Percentiles rank a stretch among this genome's conserved stretches.
phyloP scores from a whole-genome alignment of 2,888 invertebrate species.

The Drosophila limbata region DNA sequence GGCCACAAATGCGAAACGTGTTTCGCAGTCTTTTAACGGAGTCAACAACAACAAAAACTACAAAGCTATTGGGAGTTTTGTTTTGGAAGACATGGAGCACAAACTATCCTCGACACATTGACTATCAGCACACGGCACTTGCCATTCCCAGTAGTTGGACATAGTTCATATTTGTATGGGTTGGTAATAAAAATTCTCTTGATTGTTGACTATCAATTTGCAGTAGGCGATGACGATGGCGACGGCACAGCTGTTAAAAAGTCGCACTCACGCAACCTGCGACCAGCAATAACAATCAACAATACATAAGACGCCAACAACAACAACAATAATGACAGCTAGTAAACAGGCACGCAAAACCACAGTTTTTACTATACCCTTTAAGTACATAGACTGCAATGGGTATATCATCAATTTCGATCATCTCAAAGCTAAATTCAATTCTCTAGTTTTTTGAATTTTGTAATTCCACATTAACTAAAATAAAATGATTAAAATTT shows the following conservation, averaged over 20 bases:
- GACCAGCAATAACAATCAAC: conserved; percentile 37
- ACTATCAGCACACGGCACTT: conserved; percentile 34
- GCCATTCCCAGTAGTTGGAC: conserved; percentile 38
- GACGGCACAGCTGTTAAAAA: conserved; percentile 28
- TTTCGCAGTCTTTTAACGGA: conserved; percentile 46
- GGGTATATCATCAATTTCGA: conserved; percentile 6
- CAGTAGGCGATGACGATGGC: conserved; percentile 41
- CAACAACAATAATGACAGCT: conserved; percentile 21
- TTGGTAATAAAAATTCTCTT: conserved; percentile 44
- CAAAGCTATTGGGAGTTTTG: conserved; percentile 24
- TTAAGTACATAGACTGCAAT: not conserved
- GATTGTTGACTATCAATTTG: conserved; percentile 57
- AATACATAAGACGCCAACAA: conserved; percentile 21
- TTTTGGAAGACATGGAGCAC: conserved; percentile 12
- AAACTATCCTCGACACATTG: conserved; percentile 17
- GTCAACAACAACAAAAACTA: conserved; percentile 5
- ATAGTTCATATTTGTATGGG: conserved; percentile 50
- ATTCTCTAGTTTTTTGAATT: too few relatives aligned
- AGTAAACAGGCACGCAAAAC: conserved; percentile 26
- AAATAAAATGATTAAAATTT: not conserved
- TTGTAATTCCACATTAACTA: too few relatives aligned
- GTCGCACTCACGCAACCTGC: conserved; percentile 41
- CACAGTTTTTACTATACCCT: conserved; percentile 22
- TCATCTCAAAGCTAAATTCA: not conserved
- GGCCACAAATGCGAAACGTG: conserved; percentile 49